Evolutionary conservation across 2,113 vertebrate genomes (phyloP), one percentile per base, ranked within the genome.

Genomic region (Pedionomus torquatus): DNA sequence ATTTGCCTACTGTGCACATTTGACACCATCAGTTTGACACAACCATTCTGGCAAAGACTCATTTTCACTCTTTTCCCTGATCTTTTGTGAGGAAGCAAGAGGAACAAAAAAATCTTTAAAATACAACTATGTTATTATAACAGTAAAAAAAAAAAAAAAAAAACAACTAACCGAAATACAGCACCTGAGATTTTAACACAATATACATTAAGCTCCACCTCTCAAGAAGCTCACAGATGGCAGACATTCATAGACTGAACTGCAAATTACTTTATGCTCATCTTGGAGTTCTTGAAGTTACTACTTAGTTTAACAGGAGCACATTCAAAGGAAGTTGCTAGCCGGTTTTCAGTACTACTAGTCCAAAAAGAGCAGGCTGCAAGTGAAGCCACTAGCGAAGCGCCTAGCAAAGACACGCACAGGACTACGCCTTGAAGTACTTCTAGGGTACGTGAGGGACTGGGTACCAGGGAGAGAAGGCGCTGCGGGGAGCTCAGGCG

Each of bases 401-500:
- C 0, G 31, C 57, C 39, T 4, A 19, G 46, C n/a, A 5, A 4
- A 66, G n/a, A 9, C 1, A 10, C 24, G 2, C 16, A 4, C 15
- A 5, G 58, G 30, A 48, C 61, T 1, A 7, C 49, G 3, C 10
- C 14, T 3, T 2, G 39, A 12, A 17, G 11, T 2, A 4, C 1
- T 9, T 15, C 69, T 6, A 1, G 52, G n/a, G 33, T 5, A 11
- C 33, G 25, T 0, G 28, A 18, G 51, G 13, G n/a, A 7, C 37
- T 0, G 70, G 3, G 9, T 3, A 5, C 20, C 18, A 1, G 9
- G 46, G 23, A 3, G 44, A 5, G 55, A 0, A 7, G 26, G 23
- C n/a, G n/a, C n/a, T 0, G 57, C 84, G 8, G 52, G 49, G 54
- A 54, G 18, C 9, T 4, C 17, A 1, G 49, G 35, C 24, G 71